Conservation (phyloP, 2,888 invertebrate genomes). For the Conus canariensis region DNA sequence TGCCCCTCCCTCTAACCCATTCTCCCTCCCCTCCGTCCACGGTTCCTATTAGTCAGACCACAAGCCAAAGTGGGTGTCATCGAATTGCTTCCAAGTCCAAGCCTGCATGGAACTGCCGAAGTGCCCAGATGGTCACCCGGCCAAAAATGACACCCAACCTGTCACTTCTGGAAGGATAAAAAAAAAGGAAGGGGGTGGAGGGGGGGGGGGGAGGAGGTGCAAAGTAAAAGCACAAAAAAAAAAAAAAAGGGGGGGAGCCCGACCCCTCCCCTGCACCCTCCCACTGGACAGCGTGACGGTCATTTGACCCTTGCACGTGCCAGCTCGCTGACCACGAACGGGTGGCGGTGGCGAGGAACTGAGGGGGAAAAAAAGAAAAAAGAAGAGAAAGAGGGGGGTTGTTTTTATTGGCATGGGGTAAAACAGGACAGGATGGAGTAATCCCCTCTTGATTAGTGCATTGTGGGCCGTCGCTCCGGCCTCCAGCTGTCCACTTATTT, state of each 20-base stretch:
- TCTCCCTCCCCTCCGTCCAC: not conserved
- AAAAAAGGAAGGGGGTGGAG: not conserved
- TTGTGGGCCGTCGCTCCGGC: not conserved
- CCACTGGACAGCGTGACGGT: not conserved
- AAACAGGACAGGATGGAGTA: not conserved
- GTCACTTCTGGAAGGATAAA: not conserved
- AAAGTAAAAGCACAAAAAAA: not conserved
- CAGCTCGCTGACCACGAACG: not conserved
- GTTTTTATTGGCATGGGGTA: not conserved
- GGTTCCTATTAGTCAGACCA: too few relatives aligned
- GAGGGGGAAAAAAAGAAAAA: not conserved
- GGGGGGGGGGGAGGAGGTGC: not conserved
- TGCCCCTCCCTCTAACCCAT: not conserved
- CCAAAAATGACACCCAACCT: constrained; percentile 16
- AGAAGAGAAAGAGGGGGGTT: not conserved
- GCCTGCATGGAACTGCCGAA: too few relatives aligned
- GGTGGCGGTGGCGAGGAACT: not conserved
- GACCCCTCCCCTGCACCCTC: too few relatives aligned
- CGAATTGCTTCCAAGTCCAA: too few relatives aligned
- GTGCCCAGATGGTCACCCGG: not conserved
- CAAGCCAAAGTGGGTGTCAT: too few relatives aligned
- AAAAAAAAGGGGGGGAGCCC: not conserved
- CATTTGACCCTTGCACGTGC: constrained; percentile 13
- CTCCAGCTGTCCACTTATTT: not conserved
- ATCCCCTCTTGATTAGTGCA: not conserved